A percentile compares a stretch with the other conserved stretches of the same genome.
Evolutionary conservation across 37 sponge, comb jelly and placozoan species (phyloP).

Genomic region (Lycopodina hypogea): DNA sequence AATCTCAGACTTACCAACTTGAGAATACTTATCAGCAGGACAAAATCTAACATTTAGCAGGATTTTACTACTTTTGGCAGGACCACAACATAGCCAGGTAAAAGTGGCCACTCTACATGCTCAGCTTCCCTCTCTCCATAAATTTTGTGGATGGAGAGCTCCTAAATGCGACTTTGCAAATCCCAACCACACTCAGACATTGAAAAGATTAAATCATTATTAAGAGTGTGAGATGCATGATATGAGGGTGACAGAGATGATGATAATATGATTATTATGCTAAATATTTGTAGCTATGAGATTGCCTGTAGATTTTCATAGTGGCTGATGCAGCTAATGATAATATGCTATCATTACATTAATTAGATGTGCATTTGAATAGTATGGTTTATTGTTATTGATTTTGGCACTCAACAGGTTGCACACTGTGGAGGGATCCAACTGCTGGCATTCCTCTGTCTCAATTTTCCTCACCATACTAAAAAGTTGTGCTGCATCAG

Average conservation of each 20-base stretch:
- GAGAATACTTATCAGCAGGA: background rate
- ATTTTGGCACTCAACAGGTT: conserved; percentile 34
- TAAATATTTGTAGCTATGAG: too few relatives aligned
- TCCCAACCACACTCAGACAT: too few relatives aligned
- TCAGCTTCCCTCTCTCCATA: too few relatives aligned
- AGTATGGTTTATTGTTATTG: conserved; percentile 35
- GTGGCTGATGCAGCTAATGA: conserved; percentile 18
- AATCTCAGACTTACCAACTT: conserved; percentile 7
- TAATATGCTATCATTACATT: background rate
- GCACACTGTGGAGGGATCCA: conserved; percentile 41
- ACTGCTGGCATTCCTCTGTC: conserved; percentile 13
- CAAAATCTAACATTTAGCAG: background rate
- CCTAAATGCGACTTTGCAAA: too few relatives aligned
- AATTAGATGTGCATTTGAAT: conserved; percentile 1
- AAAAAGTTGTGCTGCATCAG: conserved; percentile 35
- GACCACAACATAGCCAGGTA: too few relatives aligned
- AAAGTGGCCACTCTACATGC: too few relatives aligned
- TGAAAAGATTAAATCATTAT: too few relatives aligned
- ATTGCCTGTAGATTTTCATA: background rate
- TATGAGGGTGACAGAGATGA: background rate
- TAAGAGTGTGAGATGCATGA: too few relatives aligned
- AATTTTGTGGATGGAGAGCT: too few relatives aligned
- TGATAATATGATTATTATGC: background rate
- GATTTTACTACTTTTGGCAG: background rate
- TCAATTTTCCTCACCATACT: conserved; percentile 47